A percentile compares a stretch with the other conserved stretches of the same genome.
These are phyloP conservation scores for Lycia hirtaria DNA, from an alignment of 2,888 invertebrate species.

Conservation along the genomic window DNA sequence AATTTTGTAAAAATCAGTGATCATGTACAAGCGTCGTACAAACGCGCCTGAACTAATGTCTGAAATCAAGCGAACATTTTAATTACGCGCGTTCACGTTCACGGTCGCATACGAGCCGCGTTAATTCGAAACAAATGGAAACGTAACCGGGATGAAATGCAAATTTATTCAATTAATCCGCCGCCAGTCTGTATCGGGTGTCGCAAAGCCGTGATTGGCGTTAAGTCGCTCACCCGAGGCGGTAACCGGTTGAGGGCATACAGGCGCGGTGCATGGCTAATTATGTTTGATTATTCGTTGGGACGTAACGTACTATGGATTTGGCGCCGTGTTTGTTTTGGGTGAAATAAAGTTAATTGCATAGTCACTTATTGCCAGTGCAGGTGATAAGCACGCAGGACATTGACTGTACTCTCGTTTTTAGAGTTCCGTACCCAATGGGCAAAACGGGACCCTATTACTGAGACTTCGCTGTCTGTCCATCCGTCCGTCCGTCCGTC, in stretches of 20 bases:
- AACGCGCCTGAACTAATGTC: neutral
- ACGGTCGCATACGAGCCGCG: slow-evolving; percentile 39
- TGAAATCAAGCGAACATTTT: slow-evolving; percentile 23
- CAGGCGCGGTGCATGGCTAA: slow-evolving; percentile 67
- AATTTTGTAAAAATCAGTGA: no score
- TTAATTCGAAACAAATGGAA: slow-evolving; percentile 81
- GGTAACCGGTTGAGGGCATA: slow-evolving; percentile 69
- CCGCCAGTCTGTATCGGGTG: slow-evolving; percentile 77
- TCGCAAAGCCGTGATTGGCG: slow-evolving; percentile 80
- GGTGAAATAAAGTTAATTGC: no score
- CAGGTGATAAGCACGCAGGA: no score
- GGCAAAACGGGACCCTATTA: no score
- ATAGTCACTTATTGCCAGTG: no score
- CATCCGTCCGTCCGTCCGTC: no score
- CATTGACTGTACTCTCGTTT: no score
- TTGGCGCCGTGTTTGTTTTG: slow-evolving; percentile 20
- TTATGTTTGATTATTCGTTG: slow-evolving; percentile 75
- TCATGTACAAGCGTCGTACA: no score
- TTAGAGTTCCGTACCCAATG: no score
- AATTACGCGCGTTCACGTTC: slow-evolving; percentile 39
- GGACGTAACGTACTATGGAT: slow-evolving; percentile 36
- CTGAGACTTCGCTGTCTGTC: no score
- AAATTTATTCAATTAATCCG: slow-evolving; percentile 84
- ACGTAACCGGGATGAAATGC: slow-evolving; percentile 76
- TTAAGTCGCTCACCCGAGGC: slow-evolving; percentile 72